Evolutionary conservation across 2,113 vertebrate genomes (phyloP), one percentile per base, ranked within the genome.

Genomic region (Dinomys branickii): DNA sequence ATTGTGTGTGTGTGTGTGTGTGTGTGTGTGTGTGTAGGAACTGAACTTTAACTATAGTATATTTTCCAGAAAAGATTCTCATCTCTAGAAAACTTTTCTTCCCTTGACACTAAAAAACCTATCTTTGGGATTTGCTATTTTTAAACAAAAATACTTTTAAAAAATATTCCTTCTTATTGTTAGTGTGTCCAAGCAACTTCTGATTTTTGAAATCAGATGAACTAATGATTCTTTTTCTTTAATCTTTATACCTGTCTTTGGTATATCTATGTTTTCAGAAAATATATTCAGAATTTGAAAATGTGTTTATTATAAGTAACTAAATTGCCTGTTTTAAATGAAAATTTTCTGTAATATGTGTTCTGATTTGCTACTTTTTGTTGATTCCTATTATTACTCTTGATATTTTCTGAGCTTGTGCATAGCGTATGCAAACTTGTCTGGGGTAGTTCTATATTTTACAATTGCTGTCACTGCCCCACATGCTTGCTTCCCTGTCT

Each of bases 21-120:
- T 58, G 4, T 61, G 1, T 61, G 33, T 50, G 14, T 44, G 12
- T 63, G 22, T 94, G 10, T 52, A 28, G 84, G 47, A 80, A 5
- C 11, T 80, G 28, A 84, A 38, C 65, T 63, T 78, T 73, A 69
- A 30, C 28, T 71, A 24, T 0, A 71, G 56, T 24, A 11, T 61
- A 30, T 95, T 95, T 91, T 87, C 89, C 28, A 38, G 71, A 86
- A 71, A 90, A 56, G 35, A 58, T 44, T n/a, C 22, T 81, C 13
- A 69, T 77, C 44, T 90, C 19, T 73, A 35, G 47, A 93, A 88
- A 88, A 30, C 0, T 26, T 83, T 71, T 41, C 12, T 41, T 75
- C n/a, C 14, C 10, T 84, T 26, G 63, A n/a, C 22, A 56, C 38
- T 56, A 65, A 80, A 86, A 86, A 75, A 87, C 67, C 13, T 82